phyloP scores from a whole-genome alignment of 2,113 vertebrate species.

The Myocastor coypus region DNA sequence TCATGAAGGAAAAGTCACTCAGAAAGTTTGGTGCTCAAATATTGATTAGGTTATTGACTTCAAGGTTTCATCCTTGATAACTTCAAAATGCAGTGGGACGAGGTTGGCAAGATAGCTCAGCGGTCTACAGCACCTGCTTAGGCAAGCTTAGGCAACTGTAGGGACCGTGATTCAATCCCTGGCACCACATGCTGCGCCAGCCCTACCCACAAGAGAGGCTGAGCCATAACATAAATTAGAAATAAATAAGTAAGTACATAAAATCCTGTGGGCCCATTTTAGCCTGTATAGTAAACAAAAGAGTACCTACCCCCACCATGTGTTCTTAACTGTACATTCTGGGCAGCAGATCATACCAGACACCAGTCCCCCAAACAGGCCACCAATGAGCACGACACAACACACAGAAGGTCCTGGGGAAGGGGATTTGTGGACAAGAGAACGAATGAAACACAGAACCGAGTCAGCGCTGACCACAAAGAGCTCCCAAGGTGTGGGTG shows the following conservation, averaged over 20 bases:
- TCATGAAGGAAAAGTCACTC: background rate
- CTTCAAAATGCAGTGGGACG: background rate
- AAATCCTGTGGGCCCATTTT: background rate
- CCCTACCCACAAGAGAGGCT: too few relatives aligned
- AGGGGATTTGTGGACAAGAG: background rate
- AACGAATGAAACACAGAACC: background rate
- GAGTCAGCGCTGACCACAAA: background rate
- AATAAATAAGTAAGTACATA: background rate
- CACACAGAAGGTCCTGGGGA: background rate
- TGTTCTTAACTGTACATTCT: background rate
- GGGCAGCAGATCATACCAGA: background rate
- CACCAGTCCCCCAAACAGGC: background rate
- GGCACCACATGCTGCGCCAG: too few relatives aligned
- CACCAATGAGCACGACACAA: background rate
- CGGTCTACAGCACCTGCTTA: too few relatives aligned
- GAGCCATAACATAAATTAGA: too few relatives aligned
- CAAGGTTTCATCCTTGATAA: background rate
- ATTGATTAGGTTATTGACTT: conserved; percentile 19
- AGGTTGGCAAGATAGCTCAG: too few relatives aligned
- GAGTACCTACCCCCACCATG: background rate
- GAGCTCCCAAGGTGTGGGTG: background rate
- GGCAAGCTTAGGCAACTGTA: too few relatives aligned
- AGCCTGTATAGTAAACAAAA: background rate
- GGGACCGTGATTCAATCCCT: too few relatives aligned
- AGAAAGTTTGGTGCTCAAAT: background rate